Evolutionary conservation across 2,888 invertebrate genomes (phyloP).

Genomic region (Macrophya annulata): DNA sequence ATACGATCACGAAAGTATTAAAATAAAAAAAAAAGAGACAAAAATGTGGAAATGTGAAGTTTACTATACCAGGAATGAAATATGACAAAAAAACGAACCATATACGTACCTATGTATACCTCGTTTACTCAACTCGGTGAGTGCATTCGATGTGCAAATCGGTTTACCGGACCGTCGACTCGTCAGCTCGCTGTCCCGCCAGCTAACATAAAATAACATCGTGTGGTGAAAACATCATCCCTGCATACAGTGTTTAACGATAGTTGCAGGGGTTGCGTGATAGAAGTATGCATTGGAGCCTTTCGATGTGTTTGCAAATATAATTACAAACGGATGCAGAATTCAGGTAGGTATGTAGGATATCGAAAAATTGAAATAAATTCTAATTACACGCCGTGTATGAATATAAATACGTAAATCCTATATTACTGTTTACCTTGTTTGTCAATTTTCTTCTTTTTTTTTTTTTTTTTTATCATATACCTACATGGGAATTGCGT

Average conservation of each 20-base stretch:
- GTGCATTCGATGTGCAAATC: conserved; percentile 75
- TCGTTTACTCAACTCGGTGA: conserved; percentile 48
- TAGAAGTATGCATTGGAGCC: background rate
- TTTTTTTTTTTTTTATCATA: too few relatives aligned
- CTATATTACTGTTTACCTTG: background rate
- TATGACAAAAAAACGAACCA: background rate
- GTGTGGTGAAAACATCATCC: conserved; percentile 45
- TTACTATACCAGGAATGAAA: background rate
- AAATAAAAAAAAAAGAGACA: too few relatives aligned
- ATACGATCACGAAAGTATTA: too few relatives aligned
- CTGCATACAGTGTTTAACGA: background rate
- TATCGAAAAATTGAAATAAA: background rate
- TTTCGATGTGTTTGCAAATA: background rate
- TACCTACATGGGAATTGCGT: too few relatives aligned
- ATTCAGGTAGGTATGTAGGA: background rate
- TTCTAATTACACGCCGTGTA: too few relatives aligned
- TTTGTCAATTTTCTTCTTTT: background rate
- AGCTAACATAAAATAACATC: conserved; percentile 69
- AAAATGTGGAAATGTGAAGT: too few relatives aligned
- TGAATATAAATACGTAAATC: too few relatives aligned
- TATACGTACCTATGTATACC: background rate
- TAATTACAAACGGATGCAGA: background rate
- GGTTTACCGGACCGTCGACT: conserved; percentile 71
- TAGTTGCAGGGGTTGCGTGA: background rate
- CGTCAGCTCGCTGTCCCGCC: conserved; percentile 47